phyloP scores from a whole-genome alignment of 2,888 invertebrate species.

The Ichneumoninae sp. region DNA sequence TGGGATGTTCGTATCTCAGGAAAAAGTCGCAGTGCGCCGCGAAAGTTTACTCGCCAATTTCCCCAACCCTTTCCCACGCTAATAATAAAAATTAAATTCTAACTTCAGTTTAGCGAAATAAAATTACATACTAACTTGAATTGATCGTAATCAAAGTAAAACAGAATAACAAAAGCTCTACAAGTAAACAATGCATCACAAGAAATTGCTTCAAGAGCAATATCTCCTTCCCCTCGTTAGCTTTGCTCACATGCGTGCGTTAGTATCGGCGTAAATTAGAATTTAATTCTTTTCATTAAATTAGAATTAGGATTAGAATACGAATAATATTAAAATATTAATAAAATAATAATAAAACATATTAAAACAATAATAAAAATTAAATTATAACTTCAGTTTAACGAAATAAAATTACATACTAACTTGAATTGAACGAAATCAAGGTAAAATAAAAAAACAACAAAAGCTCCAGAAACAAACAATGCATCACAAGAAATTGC shows the following conservation, averaged over 20 bases:
- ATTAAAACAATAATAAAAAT: too few relatives aligned
- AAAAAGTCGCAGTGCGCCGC: background rate
- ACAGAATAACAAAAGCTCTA: background rate
- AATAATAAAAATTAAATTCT: too few relatives aligned
- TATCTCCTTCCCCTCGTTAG: background rate
- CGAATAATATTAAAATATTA: too few relatives aligned
- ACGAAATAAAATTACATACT: background rate
- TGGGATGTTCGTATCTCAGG: background rate
- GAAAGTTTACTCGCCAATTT: background rate
- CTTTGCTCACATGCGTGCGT: constrained; percentile 6
- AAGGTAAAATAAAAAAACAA: background rate
- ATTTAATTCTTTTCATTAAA: too few relatives aligned
- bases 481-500: background rate
- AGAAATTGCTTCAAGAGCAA: background rate
- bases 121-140: background rate
- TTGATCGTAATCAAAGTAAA: background rate
- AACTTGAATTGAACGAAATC: background rate
- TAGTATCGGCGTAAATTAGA: constrained; percentile 31
- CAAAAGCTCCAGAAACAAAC: constrained; percentile 18
- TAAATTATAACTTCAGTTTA: too few relatives aligned
- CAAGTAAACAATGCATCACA: background rate
- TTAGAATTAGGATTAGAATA: too few relatives aligned
- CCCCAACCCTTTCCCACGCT: too few relatives aligned
- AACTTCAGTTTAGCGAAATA: too few relatives aligned
- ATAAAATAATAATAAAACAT: too few relatives aligned